These are phyloP conservation scores for Tinamus major DNA, from an alignment of 2,797 vertebrate species.

Conservation along the genomic window DNA sequence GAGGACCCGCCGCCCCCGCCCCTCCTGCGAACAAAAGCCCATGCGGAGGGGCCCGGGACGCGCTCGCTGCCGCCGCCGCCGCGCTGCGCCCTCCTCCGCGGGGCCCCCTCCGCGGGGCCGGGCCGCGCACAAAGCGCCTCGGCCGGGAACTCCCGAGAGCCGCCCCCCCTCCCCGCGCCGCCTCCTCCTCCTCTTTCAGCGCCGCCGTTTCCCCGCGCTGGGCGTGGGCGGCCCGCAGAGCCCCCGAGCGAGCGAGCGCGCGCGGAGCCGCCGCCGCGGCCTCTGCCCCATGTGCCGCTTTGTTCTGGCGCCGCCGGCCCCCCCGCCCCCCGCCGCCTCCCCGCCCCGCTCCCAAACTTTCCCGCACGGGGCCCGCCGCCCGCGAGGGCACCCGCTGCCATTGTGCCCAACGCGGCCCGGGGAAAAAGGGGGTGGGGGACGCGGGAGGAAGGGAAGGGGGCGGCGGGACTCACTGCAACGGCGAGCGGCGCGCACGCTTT, in stretches of 20 bases:
- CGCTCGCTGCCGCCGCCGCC: constrained; percentile 15
- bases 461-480: constrained; percentile 47
- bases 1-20: constrained; percentile 36
- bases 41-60: constrained; percentile 60
- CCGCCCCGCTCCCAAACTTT: constrained; percentile 24
- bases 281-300: constrained; percentile 89
- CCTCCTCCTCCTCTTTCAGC: constrained; percentile 26
- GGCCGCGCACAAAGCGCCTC: constrained; percentile 38
- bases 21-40: constrained; percentile 71
- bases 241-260: constrained; percentile 52
- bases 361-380: constrained; percentile 12
- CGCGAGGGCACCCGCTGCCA: constrained; percentile 33
- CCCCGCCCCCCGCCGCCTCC: not conserved
- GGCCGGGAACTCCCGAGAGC: constrained; percentile 38
- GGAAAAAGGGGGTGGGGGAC: not conserved
- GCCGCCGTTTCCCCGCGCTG: constrained; percentile 16
- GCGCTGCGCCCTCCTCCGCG: not conserved
- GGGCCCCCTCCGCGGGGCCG: not conserved
- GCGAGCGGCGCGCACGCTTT: constrained; percentile 82
- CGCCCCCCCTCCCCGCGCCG: not conserved
- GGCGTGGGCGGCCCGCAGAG: constrained; percentile 33
- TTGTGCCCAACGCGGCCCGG: constrained; percentile 39
- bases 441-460: not conserved
- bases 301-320: constrained; percentile 83
- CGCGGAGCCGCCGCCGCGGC: constrained; percentile 72